Base-by-base conservation (phyloP, 2,888 invertebrate genomes). In the Cecidostiba fungosa region DNA sequence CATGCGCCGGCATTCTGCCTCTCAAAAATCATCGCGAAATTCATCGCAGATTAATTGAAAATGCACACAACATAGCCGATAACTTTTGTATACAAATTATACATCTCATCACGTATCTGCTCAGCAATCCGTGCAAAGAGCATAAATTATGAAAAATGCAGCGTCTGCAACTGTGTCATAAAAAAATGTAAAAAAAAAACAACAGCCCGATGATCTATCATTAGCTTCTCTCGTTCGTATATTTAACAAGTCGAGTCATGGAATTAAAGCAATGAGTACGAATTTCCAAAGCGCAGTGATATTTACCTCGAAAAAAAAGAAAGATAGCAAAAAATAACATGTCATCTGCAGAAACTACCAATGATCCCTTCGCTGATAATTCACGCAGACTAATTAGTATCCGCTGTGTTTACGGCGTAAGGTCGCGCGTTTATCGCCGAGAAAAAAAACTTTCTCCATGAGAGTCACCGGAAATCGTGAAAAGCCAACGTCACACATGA, bases 71-170 rank as follows among this genome's bases (percentile, higher is more conserved):
- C 74, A 59, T 10, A 12, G 14, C 8, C 70, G 70, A 74, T 81
- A 73, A 81, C 43, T 81, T 59, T 39, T 74, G 47, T 66, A 43
- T 43, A 62, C 74, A 74, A 47, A 72, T 74, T 8, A 47, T 66
- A 59, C 47, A 66, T n/a, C 39, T 39, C 8, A 10, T 16, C 16
- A 54, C 32, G 47, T 50, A 26, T n/a, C 6, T 26, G 69, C 50
- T 0, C 32, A 50, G 5, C 16, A 39, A 32, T 54, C 36, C 36
- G 0, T 36, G 10, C 19, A 47, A 29, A 29, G 69, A 69, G 54
- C 54, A 54, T n/a, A 54, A 54, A 54, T 54, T 54, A 54, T n/a
- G 19, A 10, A 54, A 54, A 54, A 54, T 16, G 19, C 54, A 54
- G 1, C 43, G 43, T 12, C 36, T 16, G 50, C 1, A 16, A 50